A percentile compares a stretch with the other conserved stretches of the same genome.
Conservation (phyloP, 2,797 vertebrate species). For the Clarias fuscus region DNA sequence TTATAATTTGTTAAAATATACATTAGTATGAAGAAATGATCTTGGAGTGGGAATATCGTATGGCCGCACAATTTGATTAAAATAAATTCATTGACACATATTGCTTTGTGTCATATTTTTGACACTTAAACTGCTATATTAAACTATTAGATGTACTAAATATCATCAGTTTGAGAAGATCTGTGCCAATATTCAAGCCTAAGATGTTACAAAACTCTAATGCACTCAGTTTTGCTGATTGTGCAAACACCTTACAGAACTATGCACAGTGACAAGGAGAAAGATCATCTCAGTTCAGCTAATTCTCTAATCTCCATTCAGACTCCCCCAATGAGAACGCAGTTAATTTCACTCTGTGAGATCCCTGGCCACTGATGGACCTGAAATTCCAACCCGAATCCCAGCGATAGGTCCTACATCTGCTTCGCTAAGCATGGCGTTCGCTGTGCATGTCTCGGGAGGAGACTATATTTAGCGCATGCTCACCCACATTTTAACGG, state of each 20-base stretch:
- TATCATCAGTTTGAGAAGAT: too few relatives aligned
- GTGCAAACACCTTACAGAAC: slow-evolving; percentile 12
- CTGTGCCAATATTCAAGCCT: not conserved
- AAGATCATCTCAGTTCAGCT: slow-evolving; percentile 29
- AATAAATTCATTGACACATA: too few relatives aligned
- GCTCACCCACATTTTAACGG: slow-evolving; percentile 41
- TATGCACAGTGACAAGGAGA: not conserved
- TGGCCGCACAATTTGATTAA: too few relatives aligned
- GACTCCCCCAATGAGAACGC: slow-evolving; percentile 13
- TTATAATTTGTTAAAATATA: not conserved
- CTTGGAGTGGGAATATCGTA: not conserved
- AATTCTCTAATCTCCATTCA: slow-evolving; percentile 14
- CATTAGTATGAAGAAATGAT: not conserved
- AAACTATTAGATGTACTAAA: too few relatives aligned
- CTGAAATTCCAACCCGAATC: slow-evolving; percentile 27
- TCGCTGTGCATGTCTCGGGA: slow-evolving; percentile 9
- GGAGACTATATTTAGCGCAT: slow-evolving; percentile 29
- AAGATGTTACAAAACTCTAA: not conserved
- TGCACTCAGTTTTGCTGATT: not conserved
- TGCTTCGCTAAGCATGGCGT: slow-evolving; percentile 23
- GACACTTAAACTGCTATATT: too few relatives aligned
- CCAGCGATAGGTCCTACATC: slow-evolving; percentile 25
- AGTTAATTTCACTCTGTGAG: slow-evolving; percentile 21
- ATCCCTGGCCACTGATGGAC: slow-evolving; percentile 19
- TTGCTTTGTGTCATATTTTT: too few relatives aligned